Percentiles rank a stretch among this genome's conserved stretches.
phyloP scores from a whole-genome alignment of 2,113 vertebrate species.

The Aptenodytes patagonicus region DNA sequence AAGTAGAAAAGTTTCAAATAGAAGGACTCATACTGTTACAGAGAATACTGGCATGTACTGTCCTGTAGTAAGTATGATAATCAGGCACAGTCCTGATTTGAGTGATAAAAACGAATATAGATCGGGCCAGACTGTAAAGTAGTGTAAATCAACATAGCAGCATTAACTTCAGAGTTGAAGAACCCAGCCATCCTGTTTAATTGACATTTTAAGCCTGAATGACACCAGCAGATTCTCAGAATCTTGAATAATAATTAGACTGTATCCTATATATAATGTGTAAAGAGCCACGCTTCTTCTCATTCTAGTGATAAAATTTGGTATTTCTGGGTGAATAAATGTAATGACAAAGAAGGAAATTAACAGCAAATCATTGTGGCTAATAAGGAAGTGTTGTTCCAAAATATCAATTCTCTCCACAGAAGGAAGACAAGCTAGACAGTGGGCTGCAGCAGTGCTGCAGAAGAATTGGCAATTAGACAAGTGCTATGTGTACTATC shows the following conservation, averaged over 20 bases:
- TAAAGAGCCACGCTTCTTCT: not conserved
- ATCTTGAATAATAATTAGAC: constrained; percentile 14
- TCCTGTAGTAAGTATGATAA: not conserved
- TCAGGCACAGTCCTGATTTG: not conserved
- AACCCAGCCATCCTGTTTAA: not conserved
- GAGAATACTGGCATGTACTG: not conserved
- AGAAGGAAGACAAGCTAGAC: constrained; percentile 52
- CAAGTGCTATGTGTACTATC: constrained; percentile 45
- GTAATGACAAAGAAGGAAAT: constrained; percentile 30
- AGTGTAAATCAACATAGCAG: not conserved
- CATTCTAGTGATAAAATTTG: not conserved
- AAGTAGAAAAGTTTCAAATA: not conserved
- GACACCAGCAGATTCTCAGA: not conserved
- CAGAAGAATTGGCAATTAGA: constrained; percentile 67
- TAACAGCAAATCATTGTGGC: constrained; percentile 1
- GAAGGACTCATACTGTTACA: not conserved
- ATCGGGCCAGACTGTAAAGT: not conserved
- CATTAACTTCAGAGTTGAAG: not conserved
- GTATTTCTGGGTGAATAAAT: constrained; percentile 19
- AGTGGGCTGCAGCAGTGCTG: not conserved
- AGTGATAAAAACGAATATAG: not conserved
- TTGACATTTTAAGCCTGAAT: constrained; percentile 24
- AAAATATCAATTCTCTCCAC: constrained; percentile 46
- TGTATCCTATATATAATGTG: not conserved
- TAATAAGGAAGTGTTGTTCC: constrained; percentile 54